phyloP scores from a whole-genome alignment of 2,113 vertebrate genomes.

The Heliornis fulica region DNA sequence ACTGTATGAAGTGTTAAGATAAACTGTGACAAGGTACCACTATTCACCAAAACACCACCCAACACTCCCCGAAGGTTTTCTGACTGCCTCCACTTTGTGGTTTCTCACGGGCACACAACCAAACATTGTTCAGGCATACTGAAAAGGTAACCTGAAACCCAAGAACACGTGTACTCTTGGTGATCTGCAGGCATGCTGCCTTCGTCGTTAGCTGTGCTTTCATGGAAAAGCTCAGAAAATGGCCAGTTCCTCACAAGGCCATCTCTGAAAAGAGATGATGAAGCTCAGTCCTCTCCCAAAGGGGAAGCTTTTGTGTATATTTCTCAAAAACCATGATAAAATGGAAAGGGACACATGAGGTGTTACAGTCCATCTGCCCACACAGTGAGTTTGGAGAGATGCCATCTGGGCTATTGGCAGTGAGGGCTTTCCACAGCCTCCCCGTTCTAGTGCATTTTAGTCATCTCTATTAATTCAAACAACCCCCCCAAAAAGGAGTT shows the following conservation, averaged over 20 bases:
- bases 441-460: background rate
- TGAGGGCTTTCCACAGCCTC: background rate
- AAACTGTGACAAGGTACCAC: background rate
- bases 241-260: background rate
- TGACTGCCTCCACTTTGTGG: background rate
- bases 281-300: background rate
- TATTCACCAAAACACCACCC: background rate
- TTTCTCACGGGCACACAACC: background rate
- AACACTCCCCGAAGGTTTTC: background rate
- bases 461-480: background rate
- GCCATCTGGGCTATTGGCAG: background rate
- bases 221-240: background rate
- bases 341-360: background rate
- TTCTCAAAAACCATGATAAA: background rate
- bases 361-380: background rate
- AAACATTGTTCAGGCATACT: background rate
- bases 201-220: background rate
- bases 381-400: background rate
- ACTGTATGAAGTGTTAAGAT: background rate
- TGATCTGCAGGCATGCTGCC: background rate
- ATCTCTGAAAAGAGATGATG: background rate
- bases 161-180: background rate
- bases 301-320: background rate
- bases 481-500: background rate
- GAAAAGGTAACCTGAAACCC: background rate